A percentile compares a stretch with the other conserved stretches of the same genome.
Conservation (phyloP, 2,888 invertebrate species). For the Perizoma affinitatum region DNA sequence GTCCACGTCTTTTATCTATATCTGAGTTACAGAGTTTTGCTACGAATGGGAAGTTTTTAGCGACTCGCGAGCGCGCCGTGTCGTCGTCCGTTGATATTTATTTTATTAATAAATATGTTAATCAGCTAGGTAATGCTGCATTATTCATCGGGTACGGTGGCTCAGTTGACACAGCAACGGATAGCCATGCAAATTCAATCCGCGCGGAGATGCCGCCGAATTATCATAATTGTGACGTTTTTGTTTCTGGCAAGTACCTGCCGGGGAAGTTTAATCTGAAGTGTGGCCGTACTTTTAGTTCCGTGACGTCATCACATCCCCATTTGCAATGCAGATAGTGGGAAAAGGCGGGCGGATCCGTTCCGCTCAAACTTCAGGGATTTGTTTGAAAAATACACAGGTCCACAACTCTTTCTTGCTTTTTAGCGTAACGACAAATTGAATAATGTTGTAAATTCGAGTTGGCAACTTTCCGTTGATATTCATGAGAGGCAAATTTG, state of each 20-base stretch:
- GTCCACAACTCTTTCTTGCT: conserved; percentile 63
- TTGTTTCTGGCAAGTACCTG: conserved; percentile 78
- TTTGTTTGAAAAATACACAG: conserved; percentile 78
- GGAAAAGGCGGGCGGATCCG: conserved; percentile 74
- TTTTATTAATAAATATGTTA: conserved; percentile 85
- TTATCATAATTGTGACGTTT: conserved; percentile 84
- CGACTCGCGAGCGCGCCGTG: conserved; percentile 38
- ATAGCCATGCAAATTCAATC: conserved; percentile 84
- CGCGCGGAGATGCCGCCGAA: conserved; percentile 74
- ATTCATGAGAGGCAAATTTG: conserved; percentile 38
- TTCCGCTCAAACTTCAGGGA: conserved; percentile 69
- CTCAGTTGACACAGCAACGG: conserved; percentile 81
- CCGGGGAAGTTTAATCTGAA: conserved; percentile 79
- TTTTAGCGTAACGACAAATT: conserved; percentile 71
- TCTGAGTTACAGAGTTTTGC: not conserved
- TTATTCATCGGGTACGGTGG: conserved; percentile 78
- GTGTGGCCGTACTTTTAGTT: conserved; percentile 83
- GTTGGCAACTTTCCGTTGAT: conserved; percentile 42
- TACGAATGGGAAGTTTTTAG: not conserved
- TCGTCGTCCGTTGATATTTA: conserved; percentile 75
- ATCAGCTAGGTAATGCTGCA: conserved; percentile 80
- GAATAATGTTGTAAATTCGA: conserved; percentile 65
- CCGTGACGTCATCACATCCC: conserved; percentile 76
- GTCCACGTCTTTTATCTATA: too few species aligned
- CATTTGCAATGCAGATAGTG: conserved; percentile 82